These are phyloP conservation scores for Andricus curvator DNA, from an alignment of 2,888 invertebrate genomes.

Conservation along the genomic window DNA sequence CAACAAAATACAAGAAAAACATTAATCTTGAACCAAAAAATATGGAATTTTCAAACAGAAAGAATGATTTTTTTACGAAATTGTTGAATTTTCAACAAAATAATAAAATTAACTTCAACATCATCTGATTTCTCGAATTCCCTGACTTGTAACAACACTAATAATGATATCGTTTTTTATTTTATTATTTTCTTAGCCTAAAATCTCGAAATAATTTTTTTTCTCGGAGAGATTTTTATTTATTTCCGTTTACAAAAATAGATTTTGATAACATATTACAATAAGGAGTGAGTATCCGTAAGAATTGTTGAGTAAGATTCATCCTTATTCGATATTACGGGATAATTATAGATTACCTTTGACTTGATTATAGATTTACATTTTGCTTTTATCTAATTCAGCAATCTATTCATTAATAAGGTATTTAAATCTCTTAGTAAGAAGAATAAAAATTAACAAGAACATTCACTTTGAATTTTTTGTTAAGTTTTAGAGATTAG, in stretches of 20 bases:
- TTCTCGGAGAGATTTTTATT: not conserved
- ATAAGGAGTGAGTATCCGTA: not conserved
- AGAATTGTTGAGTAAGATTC: not conserved
- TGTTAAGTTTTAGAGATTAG: not conserved
- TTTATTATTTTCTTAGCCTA: not conserved
- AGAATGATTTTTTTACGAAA: too few relatives aligned
- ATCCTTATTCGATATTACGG: not conserved
- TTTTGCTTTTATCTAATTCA: not conserved
- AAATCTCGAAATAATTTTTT: not conserved
- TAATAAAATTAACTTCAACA: too few relatives aligned
- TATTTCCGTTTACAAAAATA: not conserved
- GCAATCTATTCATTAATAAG: not conserved
- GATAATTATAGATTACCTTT: not conserved
- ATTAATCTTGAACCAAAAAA: too few relatives aligned
- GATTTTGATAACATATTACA: conserved; percentile 3
- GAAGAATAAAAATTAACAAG: not conserved
- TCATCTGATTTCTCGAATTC: too few relatives aligned
- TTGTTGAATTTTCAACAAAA: too few relatives aligned
- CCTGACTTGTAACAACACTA: too few relatives aligned
- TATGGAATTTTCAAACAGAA: too few relatives aligned
- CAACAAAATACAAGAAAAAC: too few relatives aligned
- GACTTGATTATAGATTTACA: not conserved
- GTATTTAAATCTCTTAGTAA: not conserved
- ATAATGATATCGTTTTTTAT: not conserved
- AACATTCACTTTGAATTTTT: not conserved